Evolutionary conservation across 1,140 invertebrate genomes (phyloP).

Genomic region (Stegodyphus mimosarum): DNA sequence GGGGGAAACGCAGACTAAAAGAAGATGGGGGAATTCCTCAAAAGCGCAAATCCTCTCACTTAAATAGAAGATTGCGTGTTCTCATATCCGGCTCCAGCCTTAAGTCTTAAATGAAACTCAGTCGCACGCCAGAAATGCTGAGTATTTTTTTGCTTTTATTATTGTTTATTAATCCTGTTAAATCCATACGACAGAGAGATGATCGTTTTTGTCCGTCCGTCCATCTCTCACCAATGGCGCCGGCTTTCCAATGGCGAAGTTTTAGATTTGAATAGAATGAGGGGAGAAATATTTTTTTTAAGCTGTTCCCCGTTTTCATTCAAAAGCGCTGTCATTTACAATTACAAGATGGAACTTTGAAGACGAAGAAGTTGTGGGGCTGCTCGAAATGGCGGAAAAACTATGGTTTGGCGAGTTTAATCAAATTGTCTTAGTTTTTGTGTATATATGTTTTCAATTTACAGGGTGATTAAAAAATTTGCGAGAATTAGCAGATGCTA

Average conservation of each 20-base stretch:
- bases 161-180: slow-evolving; percentile 55
- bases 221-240: slow-evolving; percentile 7
- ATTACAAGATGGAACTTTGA: slow-evolving; percentile 37
- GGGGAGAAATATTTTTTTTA: too few species aligned
- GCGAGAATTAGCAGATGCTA: too few species aligned
- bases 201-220: slow-evolving; percentile 49
- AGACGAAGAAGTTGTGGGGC: slow-evolving; percentile 11
- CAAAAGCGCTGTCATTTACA: slow-evolving; percentile 31
- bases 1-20: background rate
- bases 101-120: slow-evolving; percentile 17
- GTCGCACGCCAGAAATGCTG: slow-evolving; percentile 22
- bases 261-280: too few species aligned
- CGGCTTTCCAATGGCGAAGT: too few species aligned
- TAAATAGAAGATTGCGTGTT: slow-evolving; percentile 47
- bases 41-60: background rate
- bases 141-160: slow-evolving; percentile 43
- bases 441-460: too few species aligned
- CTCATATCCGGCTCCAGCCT: slow-evolving; percentile 43
- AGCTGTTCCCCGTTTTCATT: too few species aligned
- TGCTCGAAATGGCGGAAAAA: background rate
- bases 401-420: too few species aligned
- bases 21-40: background rate
- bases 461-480: too few species aligned
- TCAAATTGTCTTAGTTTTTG: too few species aligned
- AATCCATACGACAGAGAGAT: slow-evolving; percentile 30